Percentiles rank a stretch among this genome's conserved stretches.
Conservation (phyloP, 2,797 vertebrate species). For the Pipistrellus kuhlii region DNA sequence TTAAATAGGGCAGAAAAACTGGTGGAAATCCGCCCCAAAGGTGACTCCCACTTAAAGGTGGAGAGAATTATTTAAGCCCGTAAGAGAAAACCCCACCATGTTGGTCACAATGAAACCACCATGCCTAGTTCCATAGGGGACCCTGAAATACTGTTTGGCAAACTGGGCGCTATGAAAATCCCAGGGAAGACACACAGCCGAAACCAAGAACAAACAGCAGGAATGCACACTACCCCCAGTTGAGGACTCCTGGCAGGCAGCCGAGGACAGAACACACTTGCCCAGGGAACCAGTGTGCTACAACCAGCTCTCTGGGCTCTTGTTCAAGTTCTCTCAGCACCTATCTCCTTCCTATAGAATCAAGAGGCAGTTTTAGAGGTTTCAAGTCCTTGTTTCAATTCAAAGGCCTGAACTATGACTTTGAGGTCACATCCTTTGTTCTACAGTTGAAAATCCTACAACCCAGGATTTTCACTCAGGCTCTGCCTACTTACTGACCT, state of each 20-base stretch:
- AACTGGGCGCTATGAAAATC: neutral
- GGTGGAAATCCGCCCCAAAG: neutral
- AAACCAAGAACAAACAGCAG: constrained; percentile 32
- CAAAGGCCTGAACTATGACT: constrained; percentile 31
- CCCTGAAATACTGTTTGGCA: neutral
- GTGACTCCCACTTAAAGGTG: neutral
- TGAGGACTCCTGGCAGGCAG: constrained; percentile 71
- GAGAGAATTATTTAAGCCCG: neutral
- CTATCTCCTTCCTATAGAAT: constrained; percentile 75
- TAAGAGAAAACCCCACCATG: neutral
- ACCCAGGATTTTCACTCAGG: neutral
- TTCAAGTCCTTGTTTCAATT: neutral
- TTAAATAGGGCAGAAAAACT: neutral
- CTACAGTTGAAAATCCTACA: neutral
- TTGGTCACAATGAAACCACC: neutral
- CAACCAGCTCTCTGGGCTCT: constrained; percentile 63
- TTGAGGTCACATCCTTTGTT: constrained; percentile 20
- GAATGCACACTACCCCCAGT: constrained; percentile 45
- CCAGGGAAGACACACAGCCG: neutral
- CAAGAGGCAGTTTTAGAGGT: constrained; percentile 70
- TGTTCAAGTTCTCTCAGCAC: constrained; percentile 68
- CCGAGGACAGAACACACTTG: constrained; percentile 64
- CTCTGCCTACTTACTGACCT: constrained; percentile 5
- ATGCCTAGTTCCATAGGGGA: neutral
- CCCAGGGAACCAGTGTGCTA: constrained; percentile 60